phyloP scores from a whole-genome alignment of 2,797 vertebrate genomes.

The Hirundo rustica region DNA sequence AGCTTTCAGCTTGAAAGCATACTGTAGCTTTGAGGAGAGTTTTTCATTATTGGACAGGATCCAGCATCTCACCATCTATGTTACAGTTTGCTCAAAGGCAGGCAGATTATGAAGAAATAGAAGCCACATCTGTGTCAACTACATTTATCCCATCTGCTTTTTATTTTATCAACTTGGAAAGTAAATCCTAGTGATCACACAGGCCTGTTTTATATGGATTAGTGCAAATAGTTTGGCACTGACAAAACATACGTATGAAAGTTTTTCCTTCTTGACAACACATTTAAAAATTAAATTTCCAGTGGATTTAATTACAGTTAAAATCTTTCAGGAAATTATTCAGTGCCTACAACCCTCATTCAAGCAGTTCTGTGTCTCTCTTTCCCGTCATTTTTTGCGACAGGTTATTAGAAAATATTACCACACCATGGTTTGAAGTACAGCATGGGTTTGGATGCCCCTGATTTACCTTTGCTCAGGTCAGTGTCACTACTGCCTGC shows the following conservation, averaged over 20 bases:
- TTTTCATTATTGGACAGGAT: slow-evolving; percentile 3
- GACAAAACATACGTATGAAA: neutral
- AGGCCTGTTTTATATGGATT: slow-evolving; percentile 18
- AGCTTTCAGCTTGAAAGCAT: slow-evolving; percentile 21
- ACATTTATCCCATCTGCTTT: slow-evolving; percentile 59
- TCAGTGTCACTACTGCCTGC: neutral
- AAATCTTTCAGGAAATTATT: neutral
- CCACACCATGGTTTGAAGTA: neutral
- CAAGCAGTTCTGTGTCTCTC: neutral
- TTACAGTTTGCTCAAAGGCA: slow-evolving; percentile 47
- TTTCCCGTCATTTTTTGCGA: neutral
- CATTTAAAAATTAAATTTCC: neutral
- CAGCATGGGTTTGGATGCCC: neutral
- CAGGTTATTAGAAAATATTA: neutral
- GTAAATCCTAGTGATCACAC: neutral
- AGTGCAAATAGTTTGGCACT: neutral
- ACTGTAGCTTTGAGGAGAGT: neutral
- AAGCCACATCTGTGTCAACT: slow-evolving; percentile 36
- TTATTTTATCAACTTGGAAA: slow-evolving; percentile 63
- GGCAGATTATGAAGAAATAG: slow-evolving; percentile 29
- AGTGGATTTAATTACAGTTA: neutral
- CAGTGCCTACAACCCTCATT: neutral
- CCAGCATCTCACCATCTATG: slow-evolving; percentile 47
- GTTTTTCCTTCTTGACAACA: neutral
- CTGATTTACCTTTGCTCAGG: neutral